Evolutionary conservation across 2,113 vertebrate genomes (phyloP).

Genomic region (Stictonetta naevosa): DNA sequence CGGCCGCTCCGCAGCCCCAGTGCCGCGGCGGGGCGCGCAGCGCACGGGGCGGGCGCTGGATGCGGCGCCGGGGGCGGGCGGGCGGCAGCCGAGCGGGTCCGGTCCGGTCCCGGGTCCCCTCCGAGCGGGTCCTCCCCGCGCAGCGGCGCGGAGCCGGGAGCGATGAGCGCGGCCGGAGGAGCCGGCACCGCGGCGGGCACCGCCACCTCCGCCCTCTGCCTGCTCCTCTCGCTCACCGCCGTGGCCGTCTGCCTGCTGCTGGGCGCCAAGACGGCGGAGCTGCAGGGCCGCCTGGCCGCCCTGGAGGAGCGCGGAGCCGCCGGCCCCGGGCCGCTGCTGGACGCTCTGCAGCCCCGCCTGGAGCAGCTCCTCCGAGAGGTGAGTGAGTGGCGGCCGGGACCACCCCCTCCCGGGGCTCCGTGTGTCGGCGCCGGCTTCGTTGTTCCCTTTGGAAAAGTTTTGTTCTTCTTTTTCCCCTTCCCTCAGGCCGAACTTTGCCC

Average conservation of each 20-base stretch:
- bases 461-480: too few species aligned
- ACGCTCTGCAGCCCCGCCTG: conserved; percentile 80
- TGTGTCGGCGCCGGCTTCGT: background rate
- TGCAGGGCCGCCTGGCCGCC: conserved; percentile 84
- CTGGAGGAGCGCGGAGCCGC: conserved; percentile 79
- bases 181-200: background rate
- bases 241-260: conserved; percentile 86
- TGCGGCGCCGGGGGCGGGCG: background rate
- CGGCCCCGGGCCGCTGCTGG: conserved; percentile 68
- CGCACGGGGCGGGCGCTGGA: conserved; percentile 13
- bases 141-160: background rate
- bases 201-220: conserved; percentile 59
- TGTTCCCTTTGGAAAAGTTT: fast-evolving
- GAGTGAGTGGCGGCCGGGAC: conserved; percentile 32
- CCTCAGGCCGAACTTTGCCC: fast-evolving
- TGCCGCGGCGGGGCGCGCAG: too few species aligned
- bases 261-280: conserved; percentile 83
- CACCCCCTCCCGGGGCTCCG: background rate
- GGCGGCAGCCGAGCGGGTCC: background rate
- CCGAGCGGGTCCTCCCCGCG: too few species aligned
- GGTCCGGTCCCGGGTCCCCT: background rate
- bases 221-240: conserved; percentile 85
- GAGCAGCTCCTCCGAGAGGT: conserved; percentile 87
- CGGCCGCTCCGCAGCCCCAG: background rate
- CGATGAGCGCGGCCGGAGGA: background rate